Conservation (phyloP, 2,113 vertebrate genomes). For the Solea solea region DNA sequence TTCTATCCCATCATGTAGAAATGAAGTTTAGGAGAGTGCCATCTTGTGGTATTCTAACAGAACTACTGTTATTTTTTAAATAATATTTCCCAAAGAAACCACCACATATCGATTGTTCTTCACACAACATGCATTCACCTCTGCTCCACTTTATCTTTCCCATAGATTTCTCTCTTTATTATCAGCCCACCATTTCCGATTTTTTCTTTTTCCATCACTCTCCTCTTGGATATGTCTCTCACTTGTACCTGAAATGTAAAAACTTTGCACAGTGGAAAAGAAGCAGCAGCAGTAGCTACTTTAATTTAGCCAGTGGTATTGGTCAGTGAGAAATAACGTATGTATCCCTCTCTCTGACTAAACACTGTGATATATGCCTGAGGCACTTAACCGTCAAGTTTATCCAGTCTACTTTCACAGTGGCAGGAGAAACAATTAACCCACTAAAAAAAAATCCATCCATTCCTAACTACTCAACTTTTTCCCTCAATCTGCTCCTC, state of each 20-base stretch:
- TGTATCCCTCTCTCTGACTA: background rate
- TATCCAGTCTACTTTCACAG: conserved; percentile 14
- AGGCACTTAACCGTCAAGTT: conserved; percentile 18
- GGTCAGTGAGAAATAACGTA: too few relatives aligned
- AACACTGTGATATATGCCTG: conserved; percentile 5
- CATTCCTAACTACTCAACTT: background rate
- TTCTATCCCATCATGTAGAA: background rate
- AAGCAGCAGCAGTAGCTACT: background rate
- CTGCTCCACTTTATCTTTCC: conserved; percentile 17
- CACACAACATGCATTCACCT: background rate
- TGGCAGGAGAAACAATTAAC: conserved; percentile 42
- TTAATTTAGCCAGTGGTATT: too few relatives aligned
- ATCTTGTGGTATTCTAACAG: conserved; percentile 41
- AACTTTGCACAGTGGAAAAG: background rate
- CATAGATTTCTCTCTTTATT: conserved; percentile 21
- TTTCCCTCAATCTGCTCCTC: conserved; percentile 34
- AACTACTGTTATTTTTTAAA: background rate
- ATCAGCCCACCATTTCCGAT: too few relatives aligned
- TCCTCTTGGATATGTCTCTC: too few relatives aligned
- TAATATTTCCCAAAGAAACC: background rate
- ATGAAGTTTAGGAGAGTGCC: conserved; percentile 34
- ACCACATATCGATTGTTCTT: background rate
- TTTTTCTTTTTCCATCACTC: too few relatives aligned
- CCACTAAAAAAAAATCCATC: background rate
- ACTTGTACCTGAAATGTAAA: background rate